Evolutionary conservation across 2,113 vertebrate species (phyloP).

Genomic region (Gallinago undulata): DNA sequence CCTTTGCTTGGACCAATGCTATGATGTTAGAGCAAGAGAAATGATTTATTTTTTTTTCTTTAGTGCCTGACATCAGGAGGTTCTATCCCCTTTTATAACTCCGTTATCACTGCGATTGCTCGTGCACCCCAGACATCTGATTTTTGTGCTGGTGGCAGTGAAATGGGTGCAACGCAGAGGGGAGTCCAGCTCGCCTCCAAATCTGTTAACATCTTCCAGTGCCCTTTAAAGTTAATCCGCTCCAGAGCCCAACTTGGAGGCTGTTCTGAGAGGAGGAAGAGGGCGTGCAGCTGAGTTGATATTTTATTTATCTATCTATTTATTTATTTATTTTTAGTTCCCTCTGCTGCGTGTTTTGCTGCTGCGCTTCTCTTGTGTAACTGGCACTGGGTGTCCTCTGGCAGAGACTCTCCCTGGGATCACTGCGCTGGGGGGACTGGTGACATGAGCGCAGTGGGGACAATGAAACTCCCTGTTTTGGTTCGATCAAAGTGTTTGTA

Average conservation of each 20-base stretch:
- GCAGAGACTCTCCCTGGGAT: conserved; percentile 47
- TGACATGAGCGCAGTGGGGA: conserved; percentile 40
- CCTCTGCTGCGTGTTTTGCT: not conserved
- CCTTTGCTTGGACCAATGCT: not conserved
- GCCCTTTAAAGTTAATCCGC: not conserved
- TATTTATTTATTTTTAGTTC: not conserved
- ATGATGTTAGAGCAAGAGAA: fast-evolving
- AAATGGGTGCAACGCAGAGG: fast-evolving
- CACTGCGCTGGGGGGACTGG: not conserved
- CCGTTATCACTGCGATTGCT: not conserved
- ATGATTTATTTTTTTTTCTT: not conserved
- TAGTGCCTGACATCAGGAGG: not conserved
- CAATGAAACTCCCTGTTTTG: conserved; percentile 56
- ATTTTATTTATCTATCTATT: not conserved
- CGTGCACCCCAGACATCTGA: not conserved
- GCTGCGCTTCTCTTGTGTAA: conserved; percentile 53
- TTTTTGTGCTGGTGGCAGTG: not conserved
- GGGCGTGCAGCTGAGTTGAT: not conserved
- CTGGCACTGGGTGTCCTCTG: conserved; percentile 60
- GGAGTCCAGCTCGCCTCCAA: not conserved
- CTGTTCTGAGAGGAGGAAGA: not conserved
- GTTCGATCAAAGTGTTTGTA: not conserved
- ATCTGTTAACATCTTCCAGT: not conserved
- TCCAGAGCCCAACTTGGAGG: not conserved
- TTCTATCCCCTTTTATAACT: not conserved